Percentiles rank a stretch among this genome's conserved stretches.
Conservation (phyloP, 1,140 invertebrate species). For the Potamilus streckersoni region DNA sequence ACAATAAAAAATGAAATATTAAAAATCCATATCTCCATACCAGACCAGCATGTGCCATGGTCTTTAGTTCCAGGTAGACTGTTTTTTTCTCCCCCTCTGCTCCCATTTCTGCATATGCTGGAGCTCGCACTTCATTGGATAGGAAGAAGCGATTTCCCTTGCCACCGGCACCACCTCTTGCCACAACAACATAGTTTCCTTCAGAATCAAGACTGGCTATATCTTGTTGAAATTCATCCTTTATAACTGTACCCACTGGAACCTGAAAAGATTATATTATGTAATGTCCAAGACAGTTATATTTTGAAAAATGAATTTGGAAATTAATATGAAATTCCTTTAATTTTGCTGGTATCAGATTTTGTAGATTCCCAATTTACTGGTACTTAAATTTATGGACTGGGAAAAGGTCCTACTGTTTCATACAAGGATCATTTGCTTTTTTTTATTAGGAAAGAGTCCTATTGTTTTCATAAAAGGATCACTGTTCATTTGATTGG, state of each 20-base stretch:
- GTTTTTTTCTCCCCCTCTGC: slow-evolving; percentile 81
- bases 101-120: slow-evolving; percentile 88
- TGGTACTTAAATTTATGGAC: no score
- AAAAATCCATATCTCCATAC: slow-evolving; percentile 67
- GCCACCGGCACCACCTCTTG: slow-evolving; percentile 94
- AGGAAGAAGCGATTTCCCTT: slow-evolving; percentile 95
- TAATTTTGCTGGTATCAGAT: no score
- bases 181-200: slow-evolving; percentile 90
- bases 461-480: no score
- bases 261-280: slow-evolving; percentile 72
- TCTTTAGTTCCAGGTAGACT: slow-evolving; percentile 82
- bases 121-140: slow-evolving; percentile 83
- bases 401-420: no score
- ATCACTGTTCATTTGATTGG: no score
- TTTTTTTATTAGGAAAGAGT: no score
- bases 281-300: no score
- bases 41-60: slow-evolving; percentile 94
- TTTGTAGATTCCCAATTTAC: no score
- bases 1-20: not conserved
- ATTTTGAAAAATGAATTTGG: no score
- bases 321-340: no score
- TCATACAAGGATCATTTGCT: no score
- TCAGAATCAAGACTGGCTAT: slow-evolving; percentile 79
- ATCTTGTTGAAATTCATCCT: slow-evolving; percentile 72
- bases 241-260: slow-evolving; percentile 89